phyloP scores from a whole-genome alignment of 2,888 invertebrate species.

The Atethmia centrago region DNA sequence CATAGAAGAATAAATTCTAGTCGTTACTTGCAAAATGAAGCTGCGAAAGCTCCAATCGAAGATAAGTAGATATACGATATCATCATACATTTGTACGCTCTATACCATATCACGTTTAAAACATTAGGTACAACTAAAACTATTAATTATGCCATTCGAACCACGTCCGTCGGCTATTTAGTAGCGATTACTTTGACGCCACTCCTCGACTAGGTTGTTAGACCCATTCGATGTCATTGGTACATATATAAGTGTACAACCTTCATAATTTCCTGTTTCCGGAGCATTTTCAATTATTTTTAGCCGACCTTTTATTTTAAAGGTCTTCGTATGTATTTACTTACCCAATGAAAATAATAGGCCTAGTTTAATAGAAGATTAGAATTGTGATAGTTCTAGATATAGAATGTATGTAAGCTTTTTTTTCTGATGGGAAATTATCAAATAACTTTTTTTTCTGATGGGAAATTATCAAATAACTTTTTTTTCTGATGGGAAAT shows the following conservation, averaged over 20 bases:
- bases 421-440: too few relatives aligned
- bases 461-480: too few relatives aligned
- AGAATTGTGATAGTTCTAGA: too few relatives aligned
- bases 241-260: constrained; percentile 33
- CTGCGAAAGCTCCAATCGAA: not conserved
- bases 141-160: constrained; percentile 50
- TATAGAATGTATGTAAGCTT: too few relatives aligned
- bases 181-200: constrained; percentile 54
- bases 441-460: too few relatives aligned
- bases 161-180: constrained; percentile 53
- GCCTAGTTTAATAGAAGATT: not conserved
- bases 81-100: too few relatives aligned
- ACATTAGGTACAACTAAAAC: constrained; percentile 21
- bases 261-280: constrained; percentile 54
- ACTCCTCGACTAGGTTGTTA: constrained; percentile 49
- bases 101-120: constrained; percentile 22
- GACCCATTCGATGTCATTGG: constrained; percentile 45
- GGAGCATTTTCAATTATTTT: constrained; percentile 43
- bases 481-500: too few relatives aligned
- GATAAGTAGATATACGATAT: not conserved
- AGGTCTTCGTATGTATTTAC: constrained; percentile 10
- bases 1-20: not conserved
- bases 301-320: constrained; percentile 37
- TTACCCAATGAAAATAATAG: not conserved
- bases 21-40: not conserved